Conservation (phyloP, 2,797 vertebrate genomes). For the Crenuchus spilurus region DNA sequence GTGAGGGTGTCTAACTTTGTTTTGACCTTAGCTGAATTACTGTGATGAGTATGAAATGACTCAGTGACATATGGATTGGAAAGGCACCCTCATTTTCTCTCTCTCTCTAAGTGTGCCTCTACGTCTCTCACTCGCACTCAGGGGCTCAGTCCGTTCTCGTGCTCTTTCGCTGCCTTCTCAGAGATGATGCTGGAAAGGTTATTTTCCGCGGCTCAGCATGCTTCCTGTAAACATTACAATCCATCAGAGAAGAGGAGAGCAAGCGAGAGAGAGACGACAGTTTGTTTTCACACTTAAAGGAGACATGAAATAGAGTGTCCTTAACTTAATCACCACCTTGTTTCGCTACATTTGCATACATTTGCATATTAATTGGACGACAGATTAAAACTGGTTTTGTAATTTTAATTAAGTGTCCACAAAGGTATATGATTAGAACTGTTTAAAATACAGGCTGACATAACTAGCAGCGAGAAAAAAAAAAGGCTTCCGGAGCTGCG, state of each 20-base stretch:
- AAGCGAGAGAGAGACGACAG: slow-evolving; percentile 84
- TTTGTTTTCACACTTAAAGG: slow-evolving; percentile 99
- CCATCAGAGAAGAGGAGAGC: slow-evolving; percentile 93
- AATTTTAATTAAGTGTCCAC: slow-evolving; percentile 99
- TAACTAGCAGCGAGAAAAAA: slow-evolving; percentile 89
- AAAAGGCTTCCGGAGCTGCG: slow-evolving; percentile 87
- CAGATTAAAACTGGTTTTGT: slow-evolving; percentile 99
- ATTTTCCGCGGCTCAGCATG: slow-evolving; percentile 69
- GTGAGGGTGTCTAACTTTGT: slow-evolving; percentile 86
- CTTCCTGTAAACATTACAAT: slow-evolving; percentile 94
- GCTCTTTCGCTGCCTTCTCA: slow-evolving; percentile 35
- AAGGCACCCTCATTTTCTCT: slow-evolving; percentile 9
- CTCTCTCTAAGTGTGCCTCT: neutral
- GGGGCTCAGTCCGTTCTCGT: neutral
- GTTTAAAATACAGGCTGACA: slow-evolving; percentile 99
- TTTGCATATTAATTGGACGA: slow-evolving; percentile 99
- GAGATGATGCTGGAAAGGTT: slow-evolving; percentile 67
- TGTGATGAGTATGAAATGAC: slow-evolving; percentile 85
- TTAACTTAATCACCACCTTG: slow-evolving; percentile 99
- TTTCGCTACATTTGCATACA: slow-evolving; percentile 99
- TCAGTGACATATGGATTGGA: slow-evolving; percentile 74
- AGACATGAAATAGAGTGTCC: slow-evolving; percentile 99
- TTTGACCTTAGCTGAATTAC: slow-evolving; percentile 88
- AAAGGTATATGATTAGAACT: slow-evolving; percentile 99
- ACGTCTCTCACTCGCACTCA: neutral